Evolutionary conservation across 92 coral and sea anemone species (phyloP), one percentile per base, ranked within the genome.

Genomic region (Diadumene lineata): DNA sequence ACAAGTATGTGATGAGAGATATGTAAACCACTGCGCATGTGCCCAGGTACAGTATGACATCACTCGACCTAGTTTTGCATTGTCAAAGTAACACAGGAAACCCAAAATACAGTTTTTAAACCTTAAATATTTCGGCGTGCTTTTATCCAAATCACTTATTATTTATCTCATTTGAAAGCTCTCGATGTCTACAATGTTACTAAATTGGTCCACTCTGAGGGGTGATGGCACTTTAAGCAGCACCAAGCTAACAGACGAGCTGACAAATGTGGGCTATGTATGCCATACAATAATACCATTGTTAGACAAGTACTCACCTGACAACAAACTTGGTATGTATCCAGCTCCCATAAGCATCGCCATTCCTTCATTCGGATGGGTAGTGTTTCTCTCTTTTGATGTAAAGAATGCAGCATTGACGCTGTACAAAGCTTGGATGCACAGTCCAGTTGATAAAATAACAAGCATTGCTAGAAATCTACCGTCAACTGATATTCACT

Each of bases 221-320:
- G n/a, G n/a, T n/a, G n/a, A n/a, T n/a, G n/a, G n/a, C n/a, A n/a
- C n/a, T n/a, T n/a, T n/a, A 26, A 84, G 60, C 23, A 79, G 26
- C 50, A 55, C 64, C 60, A 65, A 76, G 24, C 34, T 84, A 22
- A 88, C 87, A 4, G 81, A 85, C 3, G 87, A 56, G 19, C 77
- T 85, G 64, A 68, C 32, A 11, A 60, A 55, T 24, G 33, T 43
- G 44, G 80, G 87, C 8, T 89, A 80, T 19, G 33, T 43, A 34
- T 75, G 87, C 8, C 84, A 80, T 73, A 89, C 93, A 0, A 81
- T 89, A 43, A 78, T 89, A 13, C 93, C 89, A 24, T 87, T 84
- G 44, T 43, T 88, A 23, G 93, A 84, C 27, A 81, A 81, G 15
- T 88, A 61, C 66, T 85, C 83, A 24, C 56, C 73, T 26, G 94